Percentiles rank a stretch among this genome's conserved stretches.
These are phyloP conservation scores for Crax fasciolata DNA, from an alignment of 2,797 vertebrate species.

Conservation along the genomic window DNA sequence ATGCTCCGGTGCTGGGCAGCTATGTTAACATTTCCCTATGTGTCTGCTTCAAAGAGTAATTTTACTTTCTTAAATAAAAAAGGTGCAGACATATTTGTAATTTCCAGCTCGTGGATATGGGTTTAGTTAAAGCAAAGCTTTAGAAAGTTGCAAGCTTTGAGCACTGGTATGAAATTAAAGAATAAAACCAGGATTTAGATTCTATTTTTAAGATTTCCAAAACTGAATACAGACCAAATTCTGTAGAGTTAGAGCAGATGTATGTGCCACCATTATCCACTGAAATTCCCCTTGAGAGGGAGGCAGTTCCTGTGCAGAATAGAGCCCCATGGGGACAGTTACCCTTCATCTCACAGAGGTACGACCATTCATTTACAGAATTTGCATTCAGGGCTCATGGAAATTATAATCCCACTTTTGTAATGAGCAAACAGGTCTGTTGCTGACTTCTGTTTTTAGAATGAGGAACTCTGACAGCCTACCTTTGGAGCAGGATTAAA, in stretches of 20 bases:
- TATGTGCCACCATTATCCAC: background rate
- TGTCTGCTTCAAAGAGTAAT: background rate
- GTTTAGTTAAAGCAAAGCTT: background rate
- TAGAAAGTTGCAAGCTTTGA: background rate
- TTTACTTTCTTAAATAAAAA: background rate
- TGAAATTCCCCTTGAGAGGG: background rate
- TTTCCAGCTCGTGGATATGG: background rate
- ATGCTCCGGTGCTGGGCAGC: background rate
- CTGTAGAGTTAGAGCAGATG: background rate
- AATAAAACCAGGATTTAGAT: background rate
- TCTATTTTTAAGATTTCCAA: background rate
- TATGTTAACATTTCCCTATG: background rate
- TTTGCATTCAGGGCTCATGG: background rate
- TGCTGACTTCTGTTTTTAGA: background rate
- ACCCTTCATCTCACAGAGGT: background rate
- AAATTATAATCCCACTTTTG: background rate
- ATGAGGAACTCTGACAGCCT: background rate
- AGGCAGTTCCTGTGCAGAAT: background rate
- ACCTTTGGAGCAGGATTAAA: background rate
- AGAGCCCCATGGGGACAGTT: fast-evolving
- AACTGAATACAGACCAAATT: background rate
- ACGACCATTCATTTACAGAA: background rate
- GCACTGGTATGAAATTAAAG: background rate
- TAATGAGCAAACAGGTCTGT: background rate
- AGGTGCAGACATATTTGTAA: background rate